Conservation (phyloP, 2,888 invertebrate species). For the Griposia aprilina region DNA sequence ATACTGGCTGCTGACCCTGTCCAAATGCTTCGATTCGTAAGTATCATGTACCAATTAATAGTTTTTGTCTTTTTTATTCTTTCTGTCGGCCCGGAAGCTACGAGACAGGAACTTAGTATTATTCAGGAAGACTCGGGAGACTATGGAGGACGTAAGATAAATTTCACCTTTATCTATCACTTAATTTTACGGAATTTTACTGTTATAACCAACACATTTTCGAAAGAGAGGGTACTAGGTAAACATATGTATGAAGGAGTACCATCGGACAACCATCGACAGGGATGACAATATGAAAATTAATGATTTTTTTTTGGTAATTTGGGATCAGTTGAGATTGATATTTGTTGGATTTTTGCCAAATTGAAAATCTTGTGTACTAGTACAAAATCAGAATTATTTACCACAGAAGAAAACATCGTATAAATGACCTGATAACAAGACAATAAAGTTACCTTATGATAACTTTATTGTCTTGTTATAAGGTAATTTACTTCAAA, state of each 20-base stretch:
- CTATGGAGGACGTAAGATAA: not conserved
- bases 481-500: not conserved
- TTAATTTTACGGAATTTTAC: not conserved
- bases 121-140: not conserved
- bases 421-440: not conserved
- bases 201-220: not conserved
- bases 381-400: not conserved
- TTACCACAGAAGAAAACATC: not conserved
- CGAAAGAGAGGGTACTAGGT: not conserved
- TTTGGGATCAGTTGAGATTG: not conserved
- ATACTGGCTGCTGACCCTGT: constrained; percentile 82
- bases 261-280: too few species aligned
- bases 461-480: not conserved
- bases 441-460: not conserved
- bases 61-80: not conserved
- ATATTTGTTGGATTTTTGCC: not conserved
- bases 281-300: not conserved
- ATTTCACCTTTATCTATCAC: not conserved
- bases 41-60: constrained; percentile 65
- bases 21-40: constrained; percentile 86
- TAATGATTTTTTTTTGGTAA: not conserved
- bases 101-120: not conserved
- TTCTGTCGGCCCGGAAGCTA: not conserved
- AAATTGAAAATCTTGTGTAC: not conserved
- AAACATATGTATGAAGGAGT: not conserved